Base-by-base conservation (phyloP, 2,113 vertebrate genomes). In the Formicarius rufipectus region DNA sequence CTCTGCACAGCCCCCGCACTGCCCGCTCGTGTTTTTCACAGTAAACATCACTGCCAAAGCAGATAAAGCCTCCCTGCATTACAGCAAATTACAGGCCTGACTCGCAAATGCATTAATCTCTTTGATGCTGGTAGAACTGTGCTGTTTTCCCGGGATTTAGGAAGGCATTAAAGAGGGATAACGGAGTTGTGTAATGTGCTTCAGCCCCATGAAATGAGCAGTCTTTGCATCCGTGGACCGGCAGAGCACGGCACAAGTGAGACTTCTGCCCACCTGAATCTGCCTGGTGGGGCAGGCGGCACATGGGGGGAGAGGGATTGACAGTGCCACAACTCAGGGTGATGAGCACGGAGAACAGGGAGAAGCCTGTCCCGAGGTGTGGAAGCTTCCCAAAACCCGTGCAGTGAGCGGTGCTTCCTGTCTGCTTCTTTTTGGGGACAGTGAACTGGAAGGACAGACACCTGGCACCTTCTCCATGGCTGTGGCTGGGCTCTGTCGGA, bases 191-290 rank as follows among this genome's bases (percentile, higher is more conserved):
- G 7, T 55, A 77, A 71, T 14, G 59, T 2, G 9, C 10, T 30
- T 63, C 49, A 50, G 39, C 14, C 55, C 50, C 4, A 1, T 20
- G 23, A 90, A 87, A 87, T 22, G 39, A 88, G 71, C 83, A 93
- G 44, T 60, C 17, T 52, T n/a, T 47, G 80, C 40, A 74, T 21
- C 39, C 0, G 3, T 0, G 0, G 19, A 47, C 25, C 0, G 3
- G n/a, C 9, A 45, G 6, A 76, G 63, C 40, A 44, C 14, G 9
- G 78, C 24, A 56, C 22, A 66, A 39, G 15, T 7, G 56, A 67
- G 60, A 28, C 11, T 68, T 56, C 31, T 85, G 62, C 39, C 44
- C 37, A 35, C 14, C 19, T 2, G 1, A 49, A 79, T 28, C 27
- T 25, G 23, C 47, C 56, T 3, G 4, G 42, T 31, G 76, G 71